phyloP scores from a whole-genome alignment of 2,113 vertebrate species.

The Myocastor coypus region DNA sequence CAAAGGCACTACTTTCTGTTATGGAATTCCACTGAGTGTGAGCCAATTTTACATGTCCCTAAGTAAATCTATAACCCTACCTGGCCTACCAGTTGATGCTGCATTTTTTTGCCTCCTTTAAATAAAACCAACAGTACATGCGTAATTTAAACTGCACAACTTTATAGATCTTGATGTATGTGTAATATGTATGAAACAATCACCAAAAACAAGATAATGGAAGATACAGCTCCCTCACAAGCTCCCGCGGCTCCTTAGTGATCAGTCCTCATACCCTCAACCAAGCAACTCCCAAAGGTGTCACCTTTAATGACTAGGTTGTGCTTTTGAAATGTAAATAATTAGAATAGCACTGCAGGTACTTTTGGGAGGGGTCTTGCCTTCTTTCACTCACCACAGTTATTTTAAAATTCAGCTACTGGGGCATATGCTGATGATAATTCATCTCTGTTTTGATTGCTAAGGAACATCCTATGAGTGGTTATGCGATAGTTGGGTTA shows the following conservation, averaged over 20 bases:
- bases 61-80: neutral
- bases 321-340: constrained; percentile 24
- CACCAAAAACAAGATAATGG: neutral
- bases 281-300: neutral
- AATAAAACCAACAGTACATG: neutral
- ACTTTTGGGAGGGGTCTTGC: neutral
- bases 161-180: neutral
- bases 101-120: neutral
- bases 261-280: neutral
- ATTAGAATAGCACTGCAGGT: neutral
- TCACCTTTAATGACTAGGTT: neutral
- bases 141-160: neutral
- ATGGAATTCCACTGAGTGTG: neutral
- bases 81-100: neutral
- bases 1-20: neutral
- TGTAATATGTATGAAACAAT: neutral
- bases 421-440: neutral
- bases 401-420: neutral
- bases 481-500: neutral
- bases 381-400: neutral
- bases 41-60: neutral
- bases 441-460: neutral
- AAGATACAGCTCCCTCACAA: neutral
- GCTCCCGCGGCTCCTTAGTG: neutral
- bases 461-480: neutral